A percentile compares a stretch with the other conserved stretches of the same genome.
Evolutionary conservation across 2,113 vertebrate genomes (phyloP).

Genomic region (Zosterops lateralis): DNA sequence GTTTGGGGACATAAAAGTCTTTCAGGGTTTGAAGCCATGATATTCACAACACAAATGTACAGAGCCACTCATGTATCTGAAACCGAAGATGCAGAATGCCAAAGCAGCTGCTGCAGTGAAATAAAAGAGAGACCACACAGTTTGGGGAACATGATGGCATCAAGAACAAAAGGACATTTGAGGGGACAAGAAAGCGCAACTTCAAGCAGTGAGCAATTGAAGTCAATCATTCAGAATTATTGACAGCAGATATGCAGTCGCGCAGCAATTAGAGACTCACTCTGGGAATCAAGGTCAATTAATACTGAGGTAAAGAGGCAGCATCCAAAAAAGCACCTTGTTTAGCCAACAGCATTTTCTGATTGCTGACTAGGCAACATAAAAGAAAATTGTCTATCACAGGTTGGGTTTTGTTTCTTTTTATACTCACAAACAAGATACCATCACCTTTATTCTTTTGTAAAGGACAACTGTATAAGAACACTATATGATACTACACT

Average conservation of each 20-base stretch:
- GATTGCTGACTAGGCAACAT: background rate
- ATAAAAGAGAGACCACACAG: constrained; percentile 37
- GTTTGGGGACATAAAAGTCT: background rate
- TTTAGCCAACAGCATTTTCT: background rate
- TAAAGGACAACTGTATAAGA: background rate
- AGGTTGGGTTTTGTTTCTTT: background rate
- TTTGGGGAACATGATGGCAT: background rate
- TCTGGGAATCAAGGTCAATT: background rate
- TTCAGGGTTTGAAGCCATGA: background rate
- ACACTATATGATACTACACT: background rate
- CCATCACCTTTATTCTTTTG: background rate
- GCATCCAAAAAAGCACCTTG: background rate
- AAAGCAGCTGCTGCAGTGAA: constrained; percentile 38
- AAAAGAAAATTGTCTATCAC: background rate
- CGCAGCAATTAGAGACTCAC: background rate
- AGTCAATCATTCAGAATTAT: background rate
- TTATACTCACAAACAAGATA: background rate
- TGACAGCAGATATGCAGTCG: background rate
- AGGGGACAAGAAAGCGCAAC: background rate
- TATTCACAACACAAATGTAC: background rate
- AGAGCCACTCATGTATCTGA: background rate
- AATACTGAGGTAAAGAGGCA: background rate
- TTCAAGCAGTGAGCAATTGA: background rate
- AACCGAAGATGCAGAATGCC: background rate
- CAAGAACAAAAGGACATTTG: constrained; percentile 4